phyloP scores from a whole-genome alignment of 2,113 vertebrate species.

The Cinclus cinclus region DNA sequence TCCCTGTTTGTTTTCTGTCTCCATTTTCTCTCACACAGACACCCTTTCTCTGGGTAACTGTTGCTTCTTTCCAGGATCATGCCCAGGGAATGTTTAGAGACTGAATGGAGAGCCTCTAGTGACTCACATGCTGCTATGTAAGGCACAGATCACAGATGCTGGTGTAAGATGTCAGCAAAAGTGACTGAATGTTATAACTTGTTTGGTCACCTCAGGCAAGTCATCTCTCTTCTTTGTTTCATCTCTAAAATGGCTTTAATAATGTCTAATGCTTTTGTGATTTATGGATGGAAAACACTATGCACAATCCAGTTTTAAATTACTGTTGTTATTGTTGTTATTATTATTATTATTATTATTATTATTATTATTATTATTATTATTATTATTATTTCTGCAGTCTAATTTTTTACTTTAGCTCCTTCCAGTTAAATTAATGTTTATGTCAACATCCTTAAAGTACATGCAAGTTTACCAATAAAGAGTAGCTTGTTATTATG shows the following conservation, averaged over 20 bases:
- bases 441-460: background rate
- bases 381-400: background rate
- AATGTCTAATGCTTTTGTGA: background rate
- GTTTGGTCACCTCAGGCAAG: constrained; percentile 7
- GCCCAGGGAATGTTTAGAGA: background rate
- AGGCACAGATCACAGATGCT: background rate
- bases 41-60: background rate
- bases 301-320: background rate
- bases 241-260: background rate
- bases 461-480: background rate
- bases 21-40: background rate
- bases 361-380: background rate
- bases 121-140: background rate
- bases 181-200: background rate
- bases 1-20: background rate
- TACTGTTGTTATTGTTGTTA: background rate
- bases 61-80: background rate
- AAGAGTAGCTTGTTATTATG: background rate
- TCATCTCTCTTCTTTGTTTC: background rate
- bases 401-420: background rate
- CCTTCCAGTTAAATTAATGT: background rate
- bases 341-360: too few relatives aligned
- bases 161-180: background rate
- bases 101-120: background rate
- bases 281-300: background rate